These are phyloP conservation scores for Eupeodes corollae DNA, from an alignment of 1,140 invertebrate species.

Conservation along the genomic window DNA sequence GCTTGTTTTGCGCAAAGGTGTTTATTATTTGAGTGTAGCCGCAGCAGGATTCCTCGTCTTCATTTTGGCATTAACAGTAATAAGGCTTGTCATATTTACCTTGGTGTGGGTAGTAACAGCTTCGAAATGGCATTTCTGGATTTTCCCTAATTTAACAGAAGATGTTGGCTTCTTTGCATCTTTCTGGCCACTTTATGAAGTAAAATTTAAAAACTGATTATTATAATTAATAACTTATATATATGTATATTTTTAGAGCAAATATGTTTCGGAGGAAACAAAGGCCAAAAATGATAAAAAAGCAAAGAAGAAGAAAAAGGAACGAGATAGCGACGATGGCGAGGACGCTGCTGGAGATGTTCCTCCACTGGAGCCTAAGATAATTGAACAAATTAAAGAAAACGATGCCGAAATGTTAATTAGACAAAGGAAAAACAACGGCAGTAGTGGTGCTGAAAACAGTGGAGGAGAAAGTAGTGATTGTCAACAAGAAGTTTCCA, in stretches of 20 bases:
- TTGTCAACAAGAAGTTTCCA: no score
- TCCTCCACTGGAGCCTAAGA: slow-evolving; percentile 25
- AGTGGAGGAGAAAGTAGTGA: slow-evolving; percentile 8
- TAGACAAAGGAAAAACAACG: slow-evolving; percentile 22
- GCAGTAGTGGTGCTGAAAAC: slow-evolving; percentile 19
- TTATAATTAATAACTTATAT: background rate
- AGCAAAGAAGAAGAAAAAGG: slow-evolving; percentile 64
- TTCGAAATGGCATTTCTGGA: slow-evolving; percentile 90
- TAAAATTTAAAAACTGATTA: slow-evolving; percentile 32
- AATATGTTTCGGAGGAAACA: slow-evolving; percentile 17
- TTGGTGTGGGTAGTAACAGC: slow-evolving; percentile 80
- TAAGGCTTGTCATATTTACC: slow-evolving; percentile 85
- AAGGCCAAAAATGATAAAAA: slow-evolving; percentile 43
- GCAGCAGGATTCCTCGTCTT: slow-evolving; percentile 89
- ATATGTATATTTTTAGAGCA: slow-evolving; percentile 17
- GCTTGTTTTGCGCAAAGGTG: slow-evolving; percentile 77
- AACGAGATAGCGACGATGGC: slow-evolving; percentile 48
- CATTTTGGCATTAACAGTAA: slow-evolving; percentile 78
- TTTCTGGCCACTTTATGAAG: slow-evolving; percentile 94
- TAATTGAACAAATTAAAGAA: slow-evolving; percentile 33
- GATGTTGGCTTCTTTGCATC: slow-evolving; percentile 98
- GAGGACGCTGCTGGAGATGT: slow-evolving; percentile 18
- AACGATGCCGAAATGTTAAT: slow-evolving; percentile 31
- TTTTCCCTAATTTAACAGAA: slow-evolving; percentile 95
- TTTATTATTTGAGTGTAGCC: slow-evolving; percentile 93